Evolutionary conservation across 1,140 invertebrate genomes (phyloP).

Genomic region (Trichonephila inaurata): DNA sequence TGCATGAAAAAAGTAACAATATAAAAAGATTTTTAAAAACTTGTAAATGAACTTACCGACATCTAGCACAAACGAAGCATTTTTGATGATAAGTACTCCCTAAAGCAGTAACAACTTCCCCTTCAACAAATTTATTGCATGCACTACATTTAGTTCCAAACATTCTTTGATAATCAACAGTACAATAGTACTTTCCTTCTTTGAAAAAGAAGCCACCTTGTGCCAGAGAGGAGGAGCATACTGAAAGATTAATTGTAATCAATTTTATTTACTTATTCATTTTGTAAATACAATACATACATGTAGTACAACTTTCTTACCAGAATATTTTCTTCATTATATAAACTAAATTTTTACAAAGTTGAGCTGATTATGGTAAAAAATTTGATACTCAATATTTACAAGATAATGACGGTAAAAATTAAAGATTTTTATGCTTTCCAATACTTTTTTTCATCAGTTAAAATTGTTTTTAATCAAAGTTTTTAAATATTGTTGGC

Average conservation of each 20-base stretch:
- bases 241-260: constrained; percentile 17
- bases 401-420: too few species aligned
- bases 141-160: constrained; percentile 95
- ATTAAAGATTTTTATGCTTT: too few species aligned
- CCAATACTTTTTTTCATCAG: too few species aligned
- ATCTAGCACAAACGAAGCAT: constrained; percentile 93
- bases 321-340: too few species aligned
- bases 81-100: constrained; percentile 81
- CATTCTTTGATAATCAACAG: constrained; percentile 93
- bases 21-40: not conserved
- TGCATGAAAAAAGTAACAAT: not conserved
- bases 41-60: constrained; percentile 83
- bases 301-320: too few species aligned
- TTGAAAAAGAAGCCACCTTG: constrained; percentile 96
- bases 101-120: constrained; percentile 91
- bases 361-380: too few species aligned
- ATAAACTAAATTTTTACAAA: too few species aligned
- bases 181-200: constrained; percentile 95
- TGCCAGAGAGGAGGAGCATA: constrained; percentile 76
- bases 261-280: too few species aligned
- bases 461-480: too few species aligned
- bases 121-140: constrained; percentile 95
- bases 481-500: too few species aligned
- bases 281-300: too few species aligned
- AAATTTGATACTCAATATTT: too few species aligned